Evolutionary conservation across 1,140 invertebrate genomes (phyloP), one percentile per base, ranked within the genome.

Genomic region (Hestina assimilis): DNA sequence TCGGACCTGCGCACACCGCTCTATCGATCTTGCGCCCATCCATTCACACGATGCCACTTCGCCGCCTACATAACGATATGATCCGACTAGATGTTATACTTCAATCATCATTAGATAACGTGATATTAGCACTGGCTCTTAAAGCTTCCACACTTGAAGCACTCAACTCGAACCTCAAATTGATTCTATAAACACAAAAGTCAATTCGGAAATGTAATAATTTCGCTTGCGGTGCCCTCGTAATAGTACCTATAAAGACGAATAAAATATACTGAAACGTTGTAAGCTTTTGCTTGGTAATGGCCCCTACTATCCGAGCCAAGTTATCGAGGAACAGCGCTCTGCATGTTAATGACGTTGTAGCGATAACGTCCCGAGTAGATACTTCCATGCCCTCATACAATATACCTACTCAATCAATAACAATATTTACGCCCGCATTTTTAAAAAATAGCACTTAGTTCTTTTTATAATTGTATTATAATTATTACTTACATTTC

Each of bases 51-150:
- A 64, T 69, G 60, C 72, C 74, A 73, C 69, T 78, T 72, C 67
- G 24, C 73, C 83, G 75, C 80, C 84, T 79, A 87, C 82, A 83
- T 79, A 78, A 76, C 72, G 46, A 45, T 47, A 69, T 70, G 56
- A 62, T 78, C 61, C 69, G 53, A 66, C 41, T 63, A 64, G 58
- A 68, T 75, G 75, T 83, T 84, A 79, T 72, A 80, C 73, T 72
- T 75, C 74, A 79, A 87, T 87, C 79, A 84, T 74, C 79, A 80
- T 83, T 81, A 79, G 79, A 83, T 87, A 87, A 79, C 63, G 66
- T 55, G 55, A 73, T 83, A 87, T 83, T 81, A 81, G 56, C 69
- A 75, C 66, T 63, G 41, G 58, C 59, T 48, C 63, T 62, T 33
- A 55, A 69, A 70, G 65, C 64, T 66, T 71, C 54, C 53, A 69